Evolutionary conservation across 2,888 invertebrate species (phyloP), one percentile per base, ranked within the genome.

Genomic region (Stegana nigrithorax): DNA sequence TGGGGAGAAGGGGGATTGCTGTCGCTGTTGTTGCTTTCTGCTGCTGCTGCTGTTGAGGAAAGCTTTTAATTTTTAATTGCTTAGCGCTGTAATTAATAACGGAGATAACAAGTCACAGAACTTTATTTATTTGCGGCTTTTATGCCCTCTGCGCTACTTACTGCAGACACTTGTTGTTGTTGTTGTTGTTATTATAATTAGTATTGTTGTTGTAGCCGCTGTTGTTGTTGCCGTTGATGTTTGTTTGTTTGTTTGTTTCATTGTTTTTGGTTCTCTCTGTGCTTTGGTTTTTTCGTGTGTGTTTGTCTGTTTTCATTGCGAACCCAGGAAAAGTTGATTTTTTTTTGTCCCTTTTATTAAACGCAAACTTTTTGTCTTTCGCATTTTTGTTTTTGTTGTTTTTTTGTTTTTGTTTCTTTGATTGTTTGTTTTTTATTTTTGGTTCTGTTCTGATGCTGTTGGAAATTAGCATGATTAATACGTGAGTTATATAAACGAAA

Each of bases 391-490:
- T 25, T 7, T 6, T 5, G 1, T 23, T 51, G 10, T n/a, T 27
- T 27, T 14, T 10, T 29, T 26, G 10, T 6, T 51, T 26, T 27
- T 51, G 26, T 51, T 51, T 10, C n/a, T 32, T 32, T 32, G 32
- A n/a, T 10, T 32, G 3, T 51, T 14, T 3, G 17, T 14, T n/a
- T 2, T 7, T 14, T 51, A 3, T 32, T 53, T 17, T 10, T 32
- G 53, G 6, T 39, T n/a, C n/a, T 39, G 39, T n/a, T 39, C n/a
- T n/a, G 14, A n/a, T 39, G 14, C 26, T 50, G 26, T 14, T 50
- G 25, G 36, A 36, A 55, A 55, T 55, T 36, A 55, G 32, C 53
- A 55, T 36, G 53, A 55, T 55, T 55, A 55, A 55, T 55, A 55
- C 36, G 53, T 36, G 23, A 55, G 32, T 55, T 23, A 55, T 19